Conservation (phyloP, 2,888 invertebrate genomes). For the Globia sparganii region DNA sequence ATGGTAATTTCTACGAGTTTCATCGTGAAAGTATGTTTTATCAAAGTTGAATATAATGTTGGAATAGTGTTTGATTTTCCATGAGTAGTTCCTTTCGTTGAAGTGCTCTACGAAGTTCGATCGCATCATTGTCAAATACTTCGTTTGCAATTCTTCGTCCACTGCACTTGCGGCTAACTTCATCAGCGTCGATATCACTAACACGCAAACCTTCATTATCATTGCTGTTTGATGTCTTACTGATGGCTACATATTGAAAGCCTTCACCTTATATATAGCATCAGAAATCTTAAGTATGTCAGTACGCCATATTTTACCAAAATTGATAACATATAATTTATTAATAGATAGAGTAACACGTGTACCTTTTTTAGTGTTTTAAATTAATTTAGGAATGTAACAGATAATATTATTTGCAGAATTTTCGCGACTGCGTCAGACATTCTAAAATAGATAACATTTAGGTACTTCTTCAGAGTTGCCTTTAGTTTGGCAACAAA, state of each 20-base stretch:
- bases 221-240: too few relatives aligned
- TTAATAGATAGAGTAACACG: not conserved
- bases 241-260: not conserved
- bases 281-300: not conserved
- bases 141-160: conserved; percentile 19
- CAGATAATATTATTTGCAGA: not conserved
- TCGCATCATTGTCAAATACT: conserved; percentile 2
- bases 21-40: not conserved
- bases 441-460: not conserved
- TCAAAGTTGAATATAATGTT: not conserved
- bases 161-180: conserved; percentile 7
- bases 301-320: not conserved
- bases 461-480: not conserved
- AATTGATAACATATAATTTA: not conserved
- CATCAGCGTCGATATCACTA: conserved; percentile 10
- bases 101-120: conserved; percentile 5
- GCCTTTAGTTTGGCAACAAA: not conserved
- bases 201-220: conserved; percentile 26
- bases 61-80: conserved; percentile 14
- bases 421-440: not conserved
- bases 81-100: conserved; percentile 5
- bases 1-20: not conserved
- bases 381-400: not conserved
- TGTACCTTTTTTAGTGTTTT: not conserved
- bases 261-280: not conserved